These are phyloP conservation scores for Macaca nemestrina DNA, from an alignment of 2,113 vertebrate genomes.

Conservation along the genomic window DNA sequence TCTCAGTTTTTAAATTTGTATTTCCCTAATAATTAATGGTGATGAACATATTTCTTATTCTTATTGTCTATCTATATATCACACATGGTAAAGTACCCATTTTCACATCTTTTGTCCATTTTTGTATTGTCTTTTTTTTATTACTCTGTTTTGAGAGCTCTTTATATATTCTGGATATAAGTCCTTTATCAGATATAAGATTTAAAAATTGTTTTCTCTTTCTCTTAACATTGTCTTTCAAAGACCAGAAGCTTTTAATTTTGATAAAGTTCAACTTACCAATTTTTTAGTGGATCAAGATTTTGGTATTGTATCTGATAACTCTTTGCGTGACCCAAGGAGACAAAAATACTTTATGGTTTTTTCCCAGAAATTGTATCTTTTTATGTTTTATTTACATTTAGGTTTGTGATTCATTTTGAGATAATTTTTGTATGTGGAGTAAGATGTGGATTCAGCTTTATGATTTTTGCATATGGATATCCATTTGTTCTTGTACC, in stretches of 20 bases:
- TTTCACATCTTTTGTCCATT: neutral
- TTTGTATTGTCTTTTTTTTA: neutral
- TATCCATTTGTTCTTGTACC: neutral
- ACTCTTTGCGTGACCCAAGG: neutral
- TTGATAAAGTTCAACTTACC: neutral
- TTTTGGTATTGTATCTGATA: constrained; percentile 17
- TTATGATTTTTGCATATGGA: neutral
- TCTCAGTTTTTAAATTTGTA: neutral
- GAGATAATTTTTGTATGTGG: neutral
- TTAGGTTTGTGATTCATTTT: neutral
- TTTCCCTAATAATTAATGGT: neutral
- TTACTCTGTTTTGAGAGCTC: neutral
- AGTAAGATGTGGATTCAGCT: neutral
- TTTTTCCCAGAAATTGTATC: neutral
- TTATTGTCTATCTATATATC: neutral
- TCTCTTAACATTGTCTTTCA: neutral
- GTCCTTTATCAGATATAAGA: neutral
- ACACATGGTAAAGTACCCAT: neutral
- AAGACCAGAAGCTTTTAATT: neutral
- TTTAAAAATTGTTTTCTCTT: neutral
- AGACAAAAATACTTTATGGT: neutral
- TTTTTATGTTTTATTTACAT: neutral
- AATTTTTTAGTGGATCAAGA: neutral
- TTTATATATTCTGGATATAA: neutral
- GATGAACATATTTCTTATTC: neutral